Evolutionary conservation across 1,140 invertebrate genomes (phyloP), one percentile per base, ranked within the genome.

Genomic region (Gonatopus flavifemur): DNA sequence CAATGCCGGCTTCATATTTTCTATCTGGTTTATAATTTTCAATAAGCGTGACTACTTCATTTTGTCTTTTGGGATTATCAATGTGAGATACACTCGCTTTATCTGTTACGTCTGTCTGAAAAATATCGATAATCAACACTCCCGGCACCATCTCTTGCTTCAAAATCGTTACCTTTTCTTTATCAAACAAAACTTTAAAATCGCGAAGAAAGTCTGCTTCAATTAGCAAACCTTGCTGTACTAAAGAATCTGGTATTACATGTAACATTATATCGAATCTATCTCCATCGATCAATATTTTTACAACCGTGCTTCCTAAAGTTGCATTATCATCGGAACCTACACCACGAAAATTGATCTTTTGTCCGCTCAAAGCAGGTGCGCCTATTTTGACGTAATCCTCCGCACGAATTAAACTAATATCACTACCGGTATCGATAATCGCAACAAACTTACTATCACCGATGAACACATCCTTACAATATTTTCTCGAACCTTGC

Each of bases 71-170:
- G 13, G 31, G 4, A 12, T 20, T 10, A 10, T 15, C 6, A 3
- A 44, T n/a, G 25, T 44, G 42, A 15, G 42, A 13, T 7, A 32
- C 16, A 13, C n/a, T n/a, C n/a, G n/a, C n/a, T 44, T 30, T 16
- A 44, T 12, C 6, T 12, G 6, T 6, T 6, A 7, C 12, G 6
- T 28, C 12, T 6, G 6, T 12, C 25, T 12, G 6, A 12, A 28
- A 28, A 7, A 6, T 28, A 28, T 28, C 12, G 25, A 28, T 28
- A 28, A 13, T 33, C 13, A 10, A 24, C 33, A 5, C 18, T 18
- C 33, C n/a, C 13, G 5, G 18, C 5, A 13, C 15, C 18, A 36
- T 36, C 13, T 8, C n/a, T 5, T 6, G 18, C 21, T 20, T 39
- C 6, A 6, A 12, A 5, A 33, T 5, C 9, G n/a, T 13, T 33